Evolutionary conservation across 2,113 vertebrate genomes (phyloP), one percentile per base, ranked within the genome.

Genomic region (Xiphophorus hellerii): DNA sequence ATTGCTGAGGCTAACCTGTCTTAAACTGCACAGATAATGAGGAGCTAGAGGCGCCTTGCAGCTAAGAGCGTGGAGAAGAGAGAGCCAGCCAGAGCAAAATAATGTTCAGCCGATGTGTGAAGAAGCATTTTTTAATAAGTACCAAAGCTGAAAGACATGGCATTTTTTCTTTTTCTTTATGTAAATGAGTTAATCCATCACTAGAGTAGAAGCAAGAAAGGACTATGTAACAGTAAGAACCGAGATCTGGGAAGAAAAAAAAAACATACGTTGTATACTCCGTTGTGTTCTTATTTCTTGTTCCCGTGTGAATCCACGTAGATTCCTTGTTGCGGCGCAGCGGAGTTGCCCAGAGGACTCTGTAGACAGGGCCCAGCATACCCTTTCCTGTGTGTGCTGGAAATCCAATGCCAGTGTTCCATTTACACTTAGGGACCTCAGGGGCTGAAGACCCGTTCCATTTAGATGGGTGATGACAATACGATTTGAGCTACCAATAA

Each of bases 361-460:
- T 33, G 92, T 92, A 1, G 96, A 94, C 84, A 96, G 93, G n/a
- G 96, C 92, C 98, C 97, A 99, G 86, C 97, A 99, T 28, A 97
- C 84, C 0, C 69, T 94, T 73, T 97, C 96, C 80, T 97, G 95
- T 51, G 88, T 95, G 84, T 95, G 95, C 89, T 93, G 95, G 86
- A 95, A 96, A 90, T 98, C 97, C 89, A 99, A 35, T 1, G 94
- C 92, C 78, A 97, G 86, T 61, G 96, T 93, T 80, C 95, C 93
- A 80, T 96, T 97, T 65, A 90, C 92, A 80, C 95, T 95, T 44
- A 82, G 81, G 5, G 95, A 93, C 77, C 89, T 92, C 71, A 87
- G 68, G 20, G 93, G 90, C 76, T 94, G 94, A 48, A 94, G 77
- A 69, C 86, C 92, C 65, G 96, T 97, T 79, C 98, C 98, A 81